Percentiles rank a stretch among this genome's conserved stretches.
Evolutionary conservation across 2,888 invertebrate genomes (phyloP).

Genomic region (Dicyrtomina minuta): DNA sequence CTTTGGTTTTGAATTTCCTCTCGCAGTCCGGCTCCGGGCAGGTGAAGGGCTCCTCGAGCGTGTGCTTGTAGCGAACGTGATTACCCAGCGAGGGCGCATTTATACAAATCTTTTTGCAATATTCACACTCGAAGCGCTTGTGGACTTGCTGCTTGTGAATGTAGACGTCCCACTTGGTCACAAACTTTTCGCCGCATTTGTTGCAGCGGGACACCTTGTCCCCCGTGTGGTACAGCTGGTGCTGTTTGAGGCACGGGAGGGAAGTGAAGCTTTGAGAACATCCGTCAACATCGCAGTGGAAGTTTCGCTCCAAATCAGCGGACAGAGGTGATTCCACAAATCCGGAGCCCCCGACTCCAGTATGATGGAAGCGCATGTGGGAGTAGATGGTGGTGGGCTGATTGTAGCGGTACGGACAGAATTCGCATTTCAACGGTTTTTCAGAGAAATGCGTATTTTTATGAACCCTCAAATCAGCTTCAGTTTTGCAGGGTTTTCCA

Average conservation of each 20-base stretch:
- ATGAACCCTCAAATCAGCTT: neutral
- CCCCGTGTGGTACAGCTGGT: constrained; percentile 1
- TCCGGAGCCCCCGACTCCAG: too few species aligned
- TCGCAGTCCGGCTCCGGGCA: neutral
- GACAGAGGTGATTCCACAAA: too few species aligned
- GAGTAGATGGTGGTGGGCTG: neutral
- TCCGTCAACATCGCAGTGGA: neutral
- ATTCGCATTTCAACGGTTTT: neutral
- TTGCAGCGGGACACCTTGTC: neutral
- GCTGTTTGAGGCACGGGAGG: neutral
- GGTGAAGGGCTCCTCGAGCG: neutral
- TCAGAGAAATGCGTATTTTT: neutral
- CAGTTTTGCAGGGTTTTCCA: neutral
- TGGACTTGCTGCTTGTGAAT: neutral
- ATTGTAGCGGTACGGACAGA: neutral
- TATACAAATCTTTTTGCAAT: neutral
- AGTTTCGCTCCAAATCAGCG: too few species aligned
- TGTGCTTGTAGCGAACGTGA: constrained; percentile 13
- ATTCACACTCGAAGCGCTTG: neutral
- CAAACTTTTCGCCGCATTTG: constrained; percentile 10
- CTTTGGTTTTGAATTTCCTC: constrained; percentile 5
- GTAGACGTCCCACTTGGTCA: constrained; percentile 9
- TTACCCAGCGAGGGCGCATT: neutral
- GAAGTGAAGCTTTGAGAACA: neutral
- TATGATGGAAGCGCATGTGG: too few species aligned